Percentiles rank a stretch among this genome's conserved stretches.
phyloP scores from a whole-genome alignment of 1,140 invertebrate genomes.

The Acromyrmex charruanus region DNA sequence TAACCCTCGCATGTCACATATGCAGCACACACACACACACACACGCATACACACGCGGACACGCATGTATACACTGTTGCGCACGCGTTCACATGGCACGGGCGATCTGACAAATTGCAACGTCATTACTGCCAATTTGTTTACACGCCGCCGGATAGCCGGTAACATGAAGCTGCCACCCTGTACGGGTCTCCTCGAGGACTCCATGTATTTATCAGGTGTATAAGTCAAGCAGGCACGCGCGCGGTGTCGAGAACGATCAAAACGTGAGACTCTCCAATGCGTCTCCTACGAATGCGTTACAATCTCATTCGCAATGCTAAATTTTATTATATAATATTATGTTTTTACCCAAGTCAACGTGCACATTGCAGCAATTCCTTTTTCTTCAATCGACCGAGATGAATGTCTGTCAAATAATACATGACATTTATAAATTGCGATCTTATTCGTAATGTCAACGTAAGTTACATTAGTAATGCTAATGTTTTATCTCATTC shows the following conservation, averaged over 20 bases:
- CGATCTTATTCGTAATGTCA: not conserved
- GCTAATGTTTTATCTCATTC: not conserved
- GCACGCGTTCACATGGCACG: constrained; percentile 44
- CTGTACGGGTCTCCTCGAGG: constrained; percentile 45
- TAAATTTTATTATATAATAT: not conserved
- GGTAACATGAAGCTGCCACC: constrained; percentile 74
- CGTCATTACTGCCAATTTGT: constrained; percentile 85
- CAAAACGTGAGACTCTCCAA: not conserved
- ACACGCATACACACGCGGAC: not conserved
- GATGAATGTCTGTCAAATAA: not conserved
- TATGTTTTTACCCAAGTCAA: not conserved
- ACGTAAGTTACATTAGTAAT: not conserved
- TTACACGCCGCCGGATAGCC: constrained; percentile 82
- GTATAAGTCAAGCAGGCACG: constrained; percentile 47
- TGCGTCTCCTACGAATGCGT: not conserved
- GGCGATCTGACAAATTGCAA: constrained; percentile 84
- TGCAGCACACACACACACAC: constrained; percentile 16
- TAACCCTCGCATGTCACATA: constrained; percentile 59
- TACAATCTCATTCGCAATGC: not conserved
- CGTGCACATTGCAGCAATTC: not conserved
- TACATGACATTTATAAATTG: not conserved
- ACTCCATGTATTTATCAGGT: constrained; percentile 74
- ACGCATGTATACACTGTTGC: not conserved
- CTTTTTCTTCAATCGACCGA: not conserved
- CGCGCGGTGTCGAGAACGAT: not conserved